Evolutionary conservation across 1,140 invertebrate genomes (phyloP).

Genomic region (Caenorhabditis tropicalis): DNA sequence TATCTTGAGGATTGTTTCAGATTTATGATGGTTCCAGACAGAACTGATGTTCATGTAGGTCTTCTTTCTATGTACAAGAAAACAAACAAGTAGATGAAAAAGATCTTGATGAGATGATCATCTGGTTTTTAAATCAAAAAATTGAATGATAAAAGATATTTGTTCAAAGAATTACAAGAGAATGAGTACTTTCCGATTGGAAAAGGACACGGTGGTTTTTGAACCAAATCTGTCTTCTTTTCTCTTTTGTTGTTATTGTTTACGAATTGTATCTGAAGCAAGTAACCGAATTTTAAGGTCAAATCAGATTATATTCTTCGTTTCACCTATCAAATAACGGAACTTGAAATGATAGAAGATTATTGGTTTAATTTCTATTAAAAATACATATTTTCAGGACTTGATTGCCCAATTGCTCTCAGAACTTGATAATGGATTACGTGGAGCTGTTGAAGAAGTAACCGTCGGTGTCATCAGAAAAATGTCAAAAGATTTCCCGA

Average conservation of each 20-base stretch:
- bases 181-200: background rate
- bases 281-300: too few species aligned
- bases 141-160: background rate
- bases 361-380: too few species aligned
- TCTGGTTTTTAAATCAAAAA: background rate
- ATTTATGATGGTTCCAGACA: background rate
- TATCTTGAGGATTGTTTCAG: background rate
- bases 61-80: background rate
- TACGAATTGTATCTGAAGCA: too few species aligned
- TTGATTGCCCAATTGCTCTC: background rate
- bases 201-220: background rate
- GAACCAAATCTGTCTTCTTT: background rate
- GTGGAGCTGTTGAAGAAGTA: constrained; percentile 31
- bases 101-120: constrained; percentile 10
- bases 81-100: background rate
- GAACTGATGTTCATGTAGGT: background rate
- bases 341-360: too few species aligned
- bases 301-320: too few species aligned
- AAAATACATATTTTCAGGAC: background rate
- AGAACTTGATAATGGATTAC: constrained; percentile 14
- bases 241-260: background rate
- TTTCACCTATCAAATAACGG: too few species aligned
- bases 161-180: background rate
- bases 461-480: constrained; percentile 46
- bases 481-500: constrained; percentile 80